Evolutionary conservation across 1,140 invertebrate species (phyloP).

Genomic region (Drosophila pectinifera): DNA sequence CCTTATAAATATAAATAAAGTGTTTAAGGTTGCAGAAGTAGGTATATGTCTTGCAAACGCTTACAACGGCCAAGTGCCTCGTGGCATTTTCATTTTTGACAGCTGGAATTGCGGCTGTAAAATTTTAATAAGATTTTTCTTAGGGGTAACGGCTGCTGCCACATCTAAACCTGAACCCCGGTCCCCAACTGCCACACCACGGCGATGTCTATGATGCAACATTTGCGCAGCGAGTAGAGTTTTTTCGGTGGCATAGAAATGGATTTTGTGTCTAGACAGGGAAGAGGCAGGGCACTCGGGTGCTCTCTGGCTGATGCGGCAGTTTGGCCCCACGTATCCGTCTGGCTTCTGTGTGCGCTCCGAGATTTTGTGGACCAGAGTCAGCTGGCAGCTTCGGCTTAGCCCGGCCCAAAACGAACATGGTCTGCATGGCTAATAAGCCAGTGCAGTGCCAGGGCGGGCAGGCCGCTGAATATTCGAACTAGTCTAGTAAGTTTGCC

Average conservation of each 20-base stretch:
- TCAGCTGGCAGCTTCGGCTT: slow-evolving; percentile 39
- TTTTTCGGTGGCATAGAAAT: slow-evolving; percentile 37
- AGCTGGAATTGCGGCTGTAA: slow-evolving; percentile 27
- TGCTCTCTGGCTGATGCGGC: slow-evolving; percentile 26
- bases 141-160: slow-evolving; percentile 38
- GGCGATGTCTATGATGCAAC: slow-evolving; percentile 50
- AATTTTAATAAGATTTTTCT: slow-evolving; percentile 54
- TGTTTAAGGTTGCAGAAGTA: not conserved
- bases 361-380: slow-evolving; percentile 62
- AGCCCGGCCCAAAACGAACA: slow-evolving; percentile 53
- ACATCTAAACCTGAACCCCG: slow-evolving; percentile 20
- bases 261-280: slow-evolving; percentile 49
- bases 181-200: slow-evolving; percentile 28
- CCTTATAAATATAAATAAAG: not conserved
- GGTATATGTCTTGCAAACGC: not conserved
- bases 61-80: not conserved
- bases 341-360: slow-evolving; percentile 41
- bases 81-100: slow-evolving; percentile 6
- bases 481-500: not conserved
- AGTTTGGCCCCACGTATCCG: slow-evolving; percentile 40
- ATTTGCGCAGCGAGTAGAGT: slow-evolving; percentile 35
- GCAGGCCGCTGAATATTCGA: not conserved
- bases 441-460: slow-evolving; percentile 1
- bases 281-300: not conserved
- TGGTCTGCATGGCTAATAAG: slow-evolving; percentile 75